Evolutionary conservation across 2,113 vertebrate genomes (phyloP), one percentile per base, ranked within the genome.

Genomic region (Lutjanus erythropterus): DNA sequence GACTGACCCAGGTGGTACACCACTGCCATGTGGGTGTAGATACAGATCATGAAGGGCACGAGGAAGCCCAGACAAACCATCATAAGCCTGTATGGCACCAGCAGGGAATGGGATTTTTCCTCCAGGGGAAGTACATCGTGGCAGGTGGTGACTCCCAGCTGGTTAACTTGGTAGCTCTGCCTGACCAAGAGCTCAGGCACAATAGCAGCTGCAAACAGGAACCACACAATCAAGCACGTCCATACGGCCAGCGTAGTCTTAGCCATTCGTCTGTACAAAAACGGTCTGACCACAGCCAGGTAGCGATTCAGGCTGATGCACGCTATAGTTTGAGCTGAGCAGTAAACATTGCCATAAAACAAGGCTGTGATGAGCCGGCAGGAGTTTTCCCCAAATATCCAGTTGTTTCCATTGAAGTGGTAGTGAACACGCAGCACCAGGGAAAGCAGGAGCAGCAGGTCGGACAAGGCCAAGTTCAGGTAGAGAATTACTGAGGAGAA

Each of bases 301-400:
- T 98, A 98, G 61, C 96, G 96, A 83, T 94, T 96, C 56, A 98
- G 15, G 1, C 96, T 96, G 89, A 97, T 96, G 80, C 97, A 97
- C 0, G 88, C 93, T 1, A 97, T 96, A 39, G 96, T 94, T 71
- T 97, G 92, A 50, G 97, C 96, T 12, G 97, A 97, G 46, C 96
- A 96, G 86, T 97, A 98, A 93, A 97, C 95, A 73, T 99, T 98
- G 7, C 97, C 96, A 0, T 97, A 98, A 85, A 98, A 98, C 75
- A 96, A 91, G 0, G 88, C 96, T 0, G 95, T 98, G 69, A 93
- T 85, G 1, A 93, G 39, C 14, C 94, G 93, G 35, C 97, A 99
- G 89, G 95, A 91, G 6, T 81, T 60, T 86, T 98, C 97, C 31
- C 97, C 97, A 56, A 99, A 98, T 23, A 96, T 69, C 97, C 97